Conservation (phyloP, 2,113 vertebrate genomes). For the Merops nubicus region DNA sequence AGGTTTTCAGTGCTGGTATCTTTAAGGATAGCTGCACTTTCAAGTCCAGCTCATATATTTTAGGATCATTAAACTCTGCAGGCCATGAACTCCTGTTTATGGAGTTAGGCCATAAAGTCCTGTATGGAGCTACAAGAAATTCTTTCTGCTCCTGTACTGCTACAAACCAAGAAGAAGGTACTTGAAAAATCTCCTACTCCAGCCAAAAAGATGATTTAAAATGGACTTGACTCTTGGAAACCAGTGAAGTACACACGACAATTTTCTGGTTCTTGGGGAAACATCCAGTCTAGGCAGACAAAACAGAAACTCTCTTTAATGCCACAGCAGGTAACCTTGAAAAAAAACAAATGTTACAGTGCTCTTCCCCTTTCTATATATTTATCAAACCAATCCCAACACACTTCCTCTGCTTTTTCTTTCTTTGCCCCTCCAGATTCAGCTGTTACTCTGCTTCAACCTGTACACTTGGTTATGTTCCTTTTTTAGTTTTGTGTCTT, state of each 20-base stretch:
- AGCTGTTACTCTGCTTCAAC: not conserved
- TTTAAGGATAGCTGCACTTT: not conserved
- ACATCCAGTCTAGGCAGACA: not conserved
- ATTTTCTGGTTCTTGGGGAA: not conserved
- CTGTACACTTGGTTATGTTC: not conserved
- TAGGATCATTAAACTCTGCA: not conserved
- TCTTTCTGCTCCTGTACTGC: not conserved
- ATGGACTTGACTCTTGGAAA: not conserved
- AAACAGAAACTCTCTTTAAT: not conserved
- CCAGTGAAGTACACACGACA: not conserved
- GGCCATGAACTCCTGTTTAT: too few relatives aligned
- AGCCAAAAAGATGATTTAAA: too few relatives aligned
- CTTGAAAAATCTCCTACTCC: not conserved
- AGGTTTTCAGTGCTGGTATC: not conserved
- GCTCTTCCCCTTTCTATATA: not conserved
- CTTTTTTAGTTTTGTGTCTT: not conserved
- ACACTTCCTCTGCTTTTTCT: not conserved
- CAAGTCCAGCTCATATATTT: not conserved
- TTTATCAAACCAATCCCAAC: not conserved
- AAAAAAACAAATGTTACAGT: not conserved
- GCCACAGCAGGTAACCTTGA: not conserved
- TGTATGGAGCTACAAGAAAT: not conserved
- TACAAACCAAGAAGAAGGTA: not conserved
- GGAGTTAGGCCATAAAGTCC: too few relatives aligned
- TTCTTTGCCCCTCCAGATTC: not conserved